Evolutionary conservation across 2,888 invertebrate species (phyloP).

Genomic region (Drosophila villosipedis): DNA sequence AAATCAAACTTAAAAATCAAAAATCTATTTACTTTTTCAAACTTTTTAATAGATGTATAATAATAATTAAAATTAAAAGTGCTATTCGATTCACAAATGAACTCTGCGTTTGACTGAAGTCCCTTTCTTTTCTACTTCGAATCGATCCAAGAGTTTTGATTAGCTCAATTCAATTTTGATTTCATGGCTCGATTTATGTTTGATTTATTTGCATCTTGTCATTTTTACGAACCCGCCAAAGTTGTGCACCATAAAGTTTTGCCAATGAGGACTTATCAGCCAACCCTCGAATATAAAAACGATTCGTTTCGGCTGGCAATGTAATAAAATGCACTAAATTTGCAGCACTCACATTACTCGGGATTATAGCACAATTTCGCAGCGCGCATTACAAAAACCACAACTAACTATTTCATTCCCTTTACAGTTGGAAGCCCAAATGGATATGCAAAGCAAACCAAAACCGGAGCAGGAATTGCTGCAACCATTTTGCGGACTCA

Average conservation of each 20-base stretch:
- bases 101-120: not conserved
- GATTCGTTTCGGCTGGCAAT: not conserved
- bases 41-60: too few relatives aligned
- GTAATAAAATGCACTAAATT: slow-evolving; percentile 9
- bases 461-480: slow-evolving; percentile 20
- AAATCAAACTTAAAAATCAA: too few relatives aligned
- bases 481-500: slow-evolving; percentile 20
- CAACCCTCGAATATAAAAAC: not conserved
- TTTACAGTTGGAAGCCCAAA: slow-evolving; percentile 47
- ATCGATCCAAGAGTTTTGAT: not conserved
- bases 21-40: not conserved
- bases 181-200: not conserved
- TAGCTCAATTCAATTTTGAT: not conserved
- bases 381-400: slow-evolving; percentile 33
- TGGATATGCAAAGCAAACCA: slow-evolving; percentile 40
- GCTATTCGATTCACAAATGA: not conserved
- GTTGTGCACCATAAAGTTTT: not conserved
- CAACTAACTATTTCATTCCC: slow-evolving; percentile 43
- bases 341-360: slow-evolving; percentile 39
- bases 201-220: not conserved
- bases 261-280: not conserved
- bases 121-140: not conserved
- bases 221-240: not conserved
- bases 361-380: slow-evolving; percentile 51
- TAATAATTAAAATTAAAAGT: not conserved